These are phyloP conservation scores for Callipepla californica DNA, from an alignment of 2,113 vertebrate genomes.

Conservation along the genomic window DNA sequence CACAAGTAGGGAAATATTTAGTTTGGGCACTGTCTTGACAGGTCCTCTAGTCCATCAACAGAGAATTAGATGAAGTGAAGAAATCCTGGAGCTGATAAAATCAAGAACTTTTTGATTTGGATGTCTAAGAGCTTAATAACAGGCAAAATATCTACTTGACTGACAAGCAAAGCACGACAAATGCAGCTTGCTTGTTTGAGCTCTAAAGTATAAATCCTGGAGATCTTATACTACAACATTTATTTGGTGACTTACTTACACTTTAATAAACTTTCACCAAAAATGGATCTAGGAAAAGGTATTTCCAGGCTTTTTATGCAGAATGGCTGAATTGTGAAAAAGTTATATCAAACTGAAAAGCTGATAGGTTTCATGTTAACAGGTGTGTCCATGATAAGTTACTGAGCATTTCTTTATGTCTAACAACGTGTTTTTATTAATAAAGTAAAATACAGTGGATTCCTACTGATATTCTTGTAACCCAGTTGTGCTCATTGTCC, in stretches of 20 bases:
- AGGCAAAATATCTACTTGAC: not conserved
- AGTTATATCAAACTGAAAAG: not conserved
- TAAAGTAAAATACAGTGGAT: not conserved
- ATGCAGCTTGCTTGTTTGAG: not conserved
- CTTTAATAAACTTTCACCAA: not conserved
- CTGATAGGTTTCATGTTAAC: not conserved
- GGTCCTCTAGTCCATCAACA: not conserved
- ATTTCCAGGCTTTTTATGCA: not conserved
- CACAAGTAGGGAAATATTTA: not conserved
- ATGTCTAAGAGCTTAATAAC: not conserved
- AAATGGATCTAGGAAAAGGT: not conserved
- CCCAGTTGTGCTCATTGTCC: accelerated
- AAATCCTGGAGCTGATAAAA: not conserved
- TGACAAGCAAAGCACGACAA: not conserved
- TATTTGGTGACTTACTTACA: not conserved
- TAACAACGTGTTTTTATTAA: not conserved
- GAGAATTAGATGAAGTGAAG: not conserved
- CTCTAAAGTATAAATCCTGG: not conserved
- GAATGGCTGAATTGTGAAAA: not conserved
- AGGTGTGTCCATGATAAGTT: not conserved
- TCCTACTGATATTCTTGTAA: not conserved
- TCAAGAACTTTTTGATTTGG: not conserved
- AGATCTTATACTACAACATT: not conserved
- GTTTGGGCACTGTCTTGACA: not conserved
- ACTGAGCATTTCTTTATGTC: not conserved